These are phyloP conservation scores for Margaritifera margaritifera DNA, from an alignment of 2,888 invertebrate genomes.

Conservation along the genomic window DNA sequence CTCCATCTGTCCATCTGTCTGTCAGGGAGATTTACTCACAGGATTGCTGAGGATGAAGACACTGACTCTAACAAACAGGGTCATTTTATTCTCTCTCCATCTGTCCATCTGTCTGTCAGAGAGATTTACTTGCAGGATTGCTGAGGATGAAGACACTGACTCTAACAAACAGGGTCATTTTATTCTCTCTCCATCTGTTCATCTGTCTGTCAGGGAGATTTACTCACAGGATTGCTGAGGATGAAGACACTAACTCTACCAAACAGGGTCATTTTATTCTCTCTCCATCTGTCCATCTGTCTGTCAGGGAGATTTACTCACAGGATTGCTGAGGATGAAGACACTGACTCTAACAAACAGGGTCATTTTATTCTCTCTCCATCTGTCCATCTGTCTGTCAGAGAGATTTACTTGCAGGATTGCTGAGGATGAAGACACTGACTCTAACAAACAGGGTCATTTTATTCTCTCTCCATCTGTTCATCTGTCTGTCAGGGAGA, in stretches of 20 bases:
- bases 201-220: no score
- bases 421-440: constrained; percentile 96
- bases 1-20: no score
- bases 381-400: no score
- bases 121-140: constrained; percentile 80
- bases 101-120: no score
- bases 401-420: constrained; percentile 78
- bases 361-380: constrained; percentile 84
- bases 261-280: constrained; percentile 88
- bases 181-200: constrained; percentile 72
- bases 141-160: constrained; percentile 97
- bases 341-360: constrained; percentile 95
- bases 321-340: constrained; percentile 97
- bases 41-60: constrained; percentile 98
- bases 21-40: constrained; percentile 67
- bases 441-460: constrained; percentile 96
- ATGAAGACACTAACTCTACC: constrained; percentile 98
- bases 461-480: constrained; percentile 74
- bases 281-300: no score
- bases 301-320: constrained; percentile 50
- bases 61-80: constrained; percentile 94
- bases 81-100: constrained; percentile 82
- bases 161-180: constrained; percentile 95
- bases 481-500: no score
- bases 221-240: constrained; percentile 88